Base-by-base conservation (phyloP, 2,888 invertebrate genomes). In the Sepioteuthis lessoniana region DNA sequence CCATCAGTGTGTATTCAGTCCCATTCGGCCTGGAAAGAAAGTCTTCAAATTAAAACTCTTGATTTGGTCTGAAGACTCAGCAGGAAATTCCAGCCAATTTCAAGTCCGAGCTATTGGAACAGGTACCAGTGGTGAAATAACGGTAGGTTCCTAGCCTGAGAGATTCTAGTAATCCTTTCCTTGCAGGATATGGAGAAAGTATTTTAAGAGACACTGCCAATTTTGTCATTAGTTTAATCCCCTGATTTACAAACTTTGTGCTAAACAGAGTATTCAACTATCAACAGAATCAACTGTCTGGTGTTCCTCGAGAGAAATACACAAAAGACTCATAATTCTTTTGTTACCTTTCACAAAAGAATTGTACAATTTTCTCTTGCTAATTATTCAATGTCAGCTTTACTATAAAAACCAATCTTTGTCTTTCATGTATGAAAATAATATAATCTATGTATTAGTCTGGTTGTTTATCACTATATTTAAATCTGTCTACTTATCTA, bases 31-130 rank as follows among this genome's bases (percentile, higher is more conserved):
- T 93, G 96, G 96, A 94, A 97, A 97, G 95, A 96, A 95, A 94
- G 96, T 97, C 76, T 96, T 97, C 96, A 97, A 97, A 94, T 97
- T 97, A 19, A 95, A 95, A 42, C 95, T 97, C 90, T 95, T 97
- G 46, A 96, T 96, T 4, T 97, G 96, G 97, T 96, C n/a, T 96
- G 97, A 95, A 97, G 96, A 42, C 96, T 96, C 94, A 96, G 96
- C 94, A 95, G 94, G 37, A 95, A 97, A 96, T 95, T 96, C 96
- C 94, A 95, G 95, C 91, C 96, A 96, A 94, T 97, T 97, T 94
- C 95, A 95, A 55, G 94, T 97, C 10, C 94, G 97, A 35, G 96
- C 95, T 16, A 95, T 97, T 76, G 97, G 97, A 19, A 96, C 97
- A 94, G 97, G 97, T n/a, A 95, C 96, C 38, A 91, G 96, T 35